phyloP scores from a whole-genome alignment of 1,140 invertebrate species.

The Pseudachorutes palmiensis region DNA sequence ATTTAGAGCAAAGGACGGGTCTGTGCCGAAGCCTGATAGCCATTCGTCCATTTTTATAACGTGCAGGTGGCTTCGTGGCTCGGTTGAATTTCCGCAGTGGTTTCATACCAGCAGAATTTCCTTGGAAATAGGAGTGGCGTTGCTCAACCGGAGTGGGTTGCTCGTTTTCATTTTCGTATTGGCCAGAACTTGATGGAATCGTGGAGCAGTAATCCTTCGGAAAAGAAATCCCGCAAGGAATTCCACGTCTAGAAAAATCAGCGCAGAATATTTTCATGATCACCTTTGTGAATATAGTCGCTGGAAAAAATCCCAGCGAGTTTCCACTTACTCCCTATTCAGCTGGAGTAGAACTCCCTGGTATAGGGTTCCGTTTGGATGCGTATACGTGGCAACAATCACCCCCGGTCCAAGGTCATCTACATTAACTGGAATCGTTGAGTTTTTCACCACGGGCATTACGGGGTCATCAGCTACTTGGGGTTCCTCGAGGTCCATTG shows the following conservation, averaged over 20 bases:
- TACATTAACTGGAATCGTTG: conserved; percentile 29
- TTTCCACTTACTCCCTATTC: conserved; percentile 32
- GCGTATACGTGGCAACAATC: conserved; percentile 32
- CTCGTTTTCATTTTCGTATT: conserved; percentile 16
- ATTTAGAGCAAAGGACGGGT: conserved; percentile 34
- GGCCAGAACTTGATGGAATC: conserved; percentile 2
- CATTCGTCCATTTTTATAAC: conserved; percentile 31
- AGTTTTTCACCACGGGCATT: conserved; percentile 25
- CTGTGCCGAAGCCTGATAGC: conserved; percentile 21
- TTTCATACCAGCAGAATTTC: neutral
- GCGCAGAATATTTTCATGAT: neutral
- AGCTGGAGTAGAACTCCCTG: conserved; percentile 37
- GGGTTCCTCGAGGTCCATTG: no score
- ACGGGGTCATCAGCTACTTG: no score
- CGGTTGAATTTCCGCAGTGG: conserved; percentile 19
- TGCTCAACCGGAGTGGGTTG: conserved; percentile 19
- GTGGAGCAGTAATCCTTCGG: conserved; percentile 29
- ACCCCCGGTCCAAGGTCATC: conserved; percentile 33
- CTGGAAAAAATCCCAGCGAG: neutral
- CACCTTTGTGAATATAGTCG: neutral
- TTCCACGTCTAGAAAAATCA: conserved; percentile 30
- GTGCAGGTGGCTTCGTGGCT: conserved; percentile 33
- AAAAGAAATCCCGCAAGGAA: conserved; percentile 36
- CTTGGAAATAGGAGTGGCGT: conserved; percentile 31
- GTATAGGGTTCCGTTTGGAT: conserved; percentile 28